These are phyloP conservation scores for Chaetodon auriga DNA, from an alignment of 2,113 vertebrate species.

Conservation along the genomic window DNA sequence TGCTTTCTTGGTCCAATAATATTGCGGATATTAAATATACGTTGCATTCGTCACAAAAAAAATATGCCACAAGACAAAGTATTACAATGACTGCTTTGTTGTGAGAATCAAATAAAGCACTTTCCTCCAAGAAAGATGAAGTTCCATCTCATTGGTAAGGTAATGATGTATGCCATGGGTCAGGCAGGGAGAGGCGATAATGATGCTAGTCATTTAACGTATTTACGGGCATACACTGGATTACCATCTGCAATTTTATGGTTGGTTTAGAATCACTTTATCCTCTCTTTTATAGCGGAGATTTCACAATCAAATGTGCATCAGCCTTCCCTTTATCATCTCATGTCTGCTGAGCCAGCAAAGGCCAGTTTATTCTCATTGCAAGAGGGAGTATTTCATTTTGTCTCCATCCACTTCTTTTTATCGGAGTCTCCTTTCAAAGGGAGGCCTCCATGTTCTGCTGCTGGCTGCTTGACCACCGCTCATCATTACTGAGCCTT, in stretches of 20 bases:
- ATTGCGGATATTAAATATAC: background rate
- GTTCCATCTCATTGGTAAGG: conserved; percentile 83
- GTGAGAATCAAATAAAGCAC: conserved; percentile 69
- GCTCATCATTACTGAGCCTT: background rate
- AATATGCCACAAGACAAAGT: conserved; percentile 13
- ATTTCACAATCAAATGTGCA: conserved; percentile 80
- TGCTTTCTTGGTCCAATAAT: conserved; percentile 3
- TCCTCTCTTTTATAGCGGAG: conserved; percentile 69
- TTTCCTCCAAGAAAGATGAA: conserved; percentile 68
- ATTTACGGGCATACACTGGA: conserved; percentile 77
- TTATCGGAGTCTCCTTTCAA: conserved; percentile 42
- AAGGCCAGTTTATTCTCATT: conserved; percentile 63
- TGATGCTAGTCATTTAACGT: conserved; percentile 82
- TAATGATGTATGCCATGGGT: conserved; percentile 83
- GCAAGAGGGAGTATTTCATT: conserved; percentile 49
- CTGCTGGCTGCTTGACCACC: conserved; percentile 18
- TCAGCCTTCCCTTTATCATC: conserved; percentile 72
- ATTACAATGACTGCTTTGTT: conserved; percentile 59
- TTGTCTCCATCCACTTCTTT: conserved; percentile 28
- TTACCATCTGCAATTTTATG: conserved; percentile 86
- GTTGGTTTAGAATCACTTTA: conserved; percentile 83
- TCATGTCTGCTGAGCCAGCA: conserved; percentile 77
- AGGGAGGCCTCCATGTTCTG: conserved; percentile 6
- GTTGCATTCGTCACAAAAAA: background rate
- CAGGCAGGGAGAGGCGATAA: conserved; percentile 72